These are phyloP conservation scores for Nymphalis io DNA, from an alignment of 1,140 invertebrate genomes.

Conservation along the genomic window DNA sequence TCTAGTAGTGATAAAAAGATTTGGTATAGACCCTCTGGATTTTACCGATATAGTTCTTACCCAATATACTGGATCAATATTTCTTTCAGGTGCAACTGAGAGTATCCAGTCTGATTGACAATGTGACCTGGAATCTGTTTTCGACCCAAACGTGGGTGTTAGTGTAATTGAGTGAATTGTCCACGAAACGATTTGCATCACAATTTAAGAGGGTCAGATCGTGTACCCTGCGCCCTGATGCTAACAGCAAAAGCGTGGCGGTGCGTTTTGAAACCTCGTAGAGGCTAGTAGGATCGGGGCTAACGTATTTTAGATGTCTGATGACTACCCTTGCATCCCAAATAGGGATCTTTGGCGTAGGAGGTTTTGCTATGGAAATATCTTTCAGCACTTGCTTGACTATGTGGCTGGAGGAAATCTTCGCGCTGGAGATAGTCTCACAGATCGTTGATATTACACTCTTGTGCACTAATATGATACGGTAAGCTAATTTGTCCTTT, in stretches of 20 bases:
- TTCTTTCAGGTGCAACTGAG: slow-evolving; percentile 28
- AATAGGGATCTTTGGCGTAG: slow-evolving; percentile 19
- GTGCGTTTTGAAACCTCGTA: too few species aligned
- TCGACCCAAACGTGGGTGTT: too few species aligned
- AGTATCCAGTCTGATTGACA: slow-evolving; percentile 59
- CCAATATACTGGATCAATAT: slow-evolving; percentile 41
- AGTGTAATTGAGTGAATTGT: too few species aligned
- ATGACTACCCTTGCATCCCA: slow-evolving; percentile 42
- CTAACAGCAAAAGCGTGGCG: slow-evolving; percentile 29
- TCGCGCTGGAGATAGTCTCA: too few species aligned
- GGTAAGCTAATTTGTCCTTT: slow-evolving; percentile 24
- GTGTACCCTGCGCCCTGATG: slow-evolving; percentile 59
- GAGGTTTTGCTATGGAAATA: slow-evolving; percentile 32
- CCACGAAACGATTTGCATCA: too few species aligned
- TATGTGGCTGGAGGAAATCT: slow-evolving; percentile 35
- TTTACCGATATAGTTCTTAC: slow-evolving; percentile 13
- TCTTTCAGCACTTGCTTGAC: slow-evolving; percentile 45
- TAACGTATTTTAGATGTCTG: slow-evolving; percentile 35
- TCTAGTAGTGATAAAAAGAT: slow-evolving; percentile 44
- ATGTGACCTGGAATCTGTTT: slow-evolving; percentile 42
- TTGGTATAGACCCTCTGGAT: slow-evolving; percentile 15
- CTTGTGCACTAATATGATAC: slow-evolving; percentile 55
- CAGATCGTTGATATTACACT: slow-evolving; percentile 52
- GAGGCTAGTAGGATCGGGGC: slow-evolving; percentile 10
- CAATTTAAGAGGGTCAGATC: slow-evolving; percentile 52